These are phyloP conservation scores for Dermatemys mawii DNA, from an alignment of 2,113 vertebrate species.

Conservation along the genomic window DNA sequence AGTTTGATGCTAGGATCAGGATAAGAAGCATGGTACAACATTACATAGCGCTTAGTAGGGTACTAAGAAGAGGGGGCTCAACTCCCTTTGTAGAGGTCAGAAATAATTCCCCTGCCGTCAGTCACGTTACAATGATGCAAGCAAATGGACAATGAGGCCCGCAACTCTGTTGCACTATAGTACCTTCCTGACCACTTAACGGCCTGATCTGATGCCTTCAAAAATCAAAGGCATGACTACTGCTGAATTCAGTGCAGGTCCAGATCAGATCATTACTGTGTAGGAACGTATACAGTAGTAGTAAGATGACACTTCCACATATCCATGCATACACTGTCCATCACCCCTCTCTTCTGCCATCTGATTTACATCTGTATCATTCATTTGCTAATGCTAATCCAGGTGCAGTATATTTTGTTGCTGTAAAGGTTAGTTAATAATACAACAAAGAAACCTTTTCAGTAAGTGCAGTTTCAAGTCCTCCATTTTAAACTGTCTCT, in stretches of 20 bases:
- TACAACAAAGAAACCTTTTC: too few relatives aligned
- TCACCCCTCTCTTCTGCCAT: not conserved
- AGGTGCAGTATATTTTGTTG: slow-evolving; percentile 35
- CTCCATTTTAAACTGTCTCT: slow-evolving; percentile 55
- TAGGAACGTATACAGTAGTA: not conserved
- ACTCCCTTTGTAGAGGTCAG: not conserved
- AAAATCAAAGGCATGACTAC: not conserved
- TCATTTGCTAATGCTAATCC: slow-evolving; percentile 37
- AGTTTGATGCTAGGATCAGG: not conserved
- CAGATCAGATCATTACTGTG: not conserved
- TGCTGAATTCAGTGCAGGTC: not conserved
- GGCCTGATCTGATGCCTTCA: not conserved
- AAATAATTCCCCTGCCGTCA: not conserved
- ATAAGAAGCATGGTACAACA: accelerated
- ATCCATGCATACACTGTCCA: not conserved
- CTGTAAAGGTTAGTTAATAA: slow-evolving; percentile 14
- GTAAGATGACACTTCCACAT: not conserved
- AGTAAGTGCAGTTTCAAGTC: slow-evolving; percentile 18
- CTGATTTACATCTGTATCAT: slow-evolving; percentile 2
- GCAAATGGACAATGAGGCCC: not conserved
- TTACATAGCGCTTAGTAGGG: not conserved
- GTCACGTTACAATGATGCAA: not conserved
- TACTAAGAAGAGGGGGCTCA: not conserved
- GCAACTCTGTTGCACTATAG: not conserved
- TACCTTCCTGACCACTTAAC: not conserved